Conservation (phyloP, 2,113 vertebrate genomes). For the mouse (Mus musculus) region DNA sequence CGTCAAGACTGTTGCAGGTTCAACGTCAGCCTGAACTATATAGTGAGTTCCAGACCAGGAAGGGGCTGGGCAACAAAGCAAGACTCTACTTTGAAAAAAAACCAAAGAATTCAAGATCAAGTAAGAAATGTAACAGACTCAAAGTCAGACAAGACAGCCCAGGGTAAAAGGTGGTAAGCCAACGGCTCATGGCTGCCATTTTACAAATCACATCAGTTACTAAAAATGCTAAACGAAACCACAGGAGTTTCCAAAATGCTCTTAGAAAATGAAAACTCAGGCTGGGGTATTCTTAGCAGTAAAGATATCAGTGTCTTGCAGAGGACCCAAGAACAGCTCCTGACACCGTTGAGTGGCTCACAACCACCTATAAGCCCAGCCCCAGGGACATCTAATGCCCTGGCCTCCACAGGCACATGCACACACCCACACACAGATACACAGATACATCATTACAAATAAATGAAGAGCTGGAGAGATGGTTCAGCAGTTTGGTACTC, state of each 20-base stretch:
- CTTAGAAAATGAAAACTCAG: constrained; percentile 40
- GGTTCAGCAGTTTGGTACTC: not conserved
- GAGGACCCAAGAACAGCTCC: not conserved
- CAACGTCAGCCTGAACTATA: not conserved
- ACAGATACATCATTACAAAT: not conserved
- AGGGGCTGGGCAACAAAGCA: not conserved
- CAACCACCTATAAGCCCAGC: not conserved
- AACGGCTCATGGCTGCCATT: not conserved
- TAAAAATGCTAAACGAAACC: constrained; percentile 45
- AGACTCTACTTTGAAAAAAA: not conserved
- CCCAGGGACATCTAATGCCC: not conserved
- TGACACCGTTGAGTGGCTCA: not conserved
- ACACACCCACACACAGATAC: not conserved
- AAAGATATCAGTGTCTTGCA: not conserved
- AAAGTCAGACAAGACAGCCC: constrained; percentile 25
- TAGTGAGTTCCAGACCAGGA: not conserved
- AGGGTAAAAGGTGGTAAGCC: constrained; percentile 42
- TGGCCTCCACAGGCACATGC: not conserved
- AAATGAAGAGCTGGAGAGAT: not conserved
- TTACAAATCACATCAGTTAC: not conserved
- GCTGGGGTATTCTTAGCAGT: not conserved
- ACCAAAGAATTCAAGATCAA: constrained; percentile 25
- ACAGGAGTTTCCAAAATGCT: constrained; percentile 11
- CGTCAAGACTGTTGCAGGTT: not conserved
- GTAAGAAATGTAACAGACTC: not conserved